phyloP scores from a whole-genome alignment of 2,113 vertebrate species.

The Rhinichthys klamathensis region DNA sequence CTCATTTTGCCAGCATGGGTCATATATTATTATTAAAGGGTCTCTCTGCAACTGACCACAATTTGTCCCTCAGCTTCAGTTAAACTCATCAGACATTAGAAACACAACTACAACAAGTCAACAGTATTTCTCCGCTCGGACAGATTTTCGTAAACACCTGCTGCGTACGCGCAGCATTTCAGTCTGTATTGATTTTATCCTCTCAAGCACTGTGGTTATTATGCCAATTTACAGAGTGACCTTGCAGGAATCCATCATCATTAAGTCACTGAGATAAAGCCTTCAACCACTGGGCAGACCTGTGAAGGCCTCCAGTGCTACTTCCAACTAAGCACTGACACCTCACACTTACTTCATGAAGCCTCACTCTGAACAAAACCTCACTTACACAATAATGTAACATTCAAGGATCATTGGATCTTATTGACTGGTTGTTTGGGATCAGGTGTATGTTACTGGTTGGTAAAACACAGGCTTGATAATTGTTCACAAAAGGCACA shows the following conservation, averaged over 20 bases:
- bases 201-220: slow-evolving; percentile 38
- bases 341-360: not conserved
- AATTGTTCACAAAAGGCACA: not conserved
- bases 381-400: not conserved
- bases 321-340: not conserved
- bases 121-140: not conserved
- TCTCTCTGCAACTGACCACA: not conserved
- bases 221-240: slow-evolving; percentile 55
- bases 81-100: not conserved
- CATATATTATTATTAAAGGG: not conserved
- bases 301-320: not conserved
- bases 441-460: not conserved
- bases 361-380: not conserved
- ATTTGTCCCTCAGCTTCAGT: slow-evolving; percentile 9
- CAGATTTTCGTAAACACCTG: slow-evolving; percentile 7
- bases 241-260: slow-evolving; percentile 63
- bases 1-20: too few species aligned
- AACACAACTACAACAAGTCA: not conserved
- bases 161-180: slow-evolving; percentile 21
- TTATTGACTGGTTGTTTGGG: not conserved
- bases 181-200: slow-evolving; percentile 44
- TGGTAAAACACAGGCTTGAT: not conserved
- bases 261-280: slow-evolving; percentile 43
- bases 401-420: not conserved
- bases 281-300: slow-evolving; percentile 6